Evolutionary conservation across 1,140 invertebrate species (phyloP).

Genomic region (Rhagoletis pomonella): DNA sequence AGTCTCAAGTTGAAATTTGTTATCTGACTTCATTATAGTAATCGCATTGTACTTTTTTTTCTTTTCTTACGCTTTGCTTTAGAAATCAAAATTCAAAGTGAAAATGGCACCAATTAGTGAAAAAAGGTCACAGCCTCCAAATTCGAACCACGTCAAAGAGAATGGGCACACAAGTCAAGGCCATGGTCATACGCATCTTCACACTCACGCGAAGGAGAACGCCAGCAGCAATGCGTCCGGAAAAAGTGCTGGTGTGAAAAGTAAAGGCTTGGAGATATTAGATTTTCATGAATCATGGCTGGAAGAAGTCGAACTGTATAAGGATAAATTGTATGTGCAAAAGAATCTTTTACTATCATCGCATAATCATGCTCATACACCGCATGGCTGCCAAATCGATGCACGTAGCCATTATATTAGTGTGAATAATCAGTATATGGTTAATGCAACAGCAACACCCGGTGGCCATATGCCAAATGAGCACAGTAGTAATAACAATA

Average conservation of each 20-base stretch:
- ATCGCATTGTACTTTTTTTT: neutral
- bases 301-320: constrained; percentile 71
- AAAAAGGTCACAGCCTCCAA: constrained; percentile 63
- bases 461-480: constrained; percentile 29
- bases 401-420: constrained; percentile 31
- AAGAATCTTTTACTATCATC: constrained; percentile 61
- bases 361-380: constrained; percentile 59
- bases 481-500: constrained; percentile 54
- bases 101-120: constrained; percentile 72
- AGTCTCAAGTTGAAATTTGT: neutral
- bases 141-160: constrained; percentile 39
- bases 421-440: constrained; percentile 33
- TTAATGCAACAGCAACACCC: neutral
- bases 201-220: constrained; percentile 55
- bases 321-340: constrained; percentile 66
- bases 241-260: constrained; percentile 32
- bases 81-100: constrained; percentile 67
- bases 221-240: constrained; percentile 19
- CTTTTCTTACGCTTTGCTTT: neutral
- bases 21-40: neutral
- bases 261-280: constrained; percentile 69
- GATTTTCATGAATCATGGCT: constrained; percentile 73
- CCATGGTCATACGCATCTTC: constrained; percentile 53
- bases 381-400: constrained; percentile 56
- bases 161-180: constrained; percentile 49